These are phyloP conservation scores for Corythaixoides concolor DNA, from an alignment of 2,113 vertebrate genomes.

Conservation along the genomic window DNA sequence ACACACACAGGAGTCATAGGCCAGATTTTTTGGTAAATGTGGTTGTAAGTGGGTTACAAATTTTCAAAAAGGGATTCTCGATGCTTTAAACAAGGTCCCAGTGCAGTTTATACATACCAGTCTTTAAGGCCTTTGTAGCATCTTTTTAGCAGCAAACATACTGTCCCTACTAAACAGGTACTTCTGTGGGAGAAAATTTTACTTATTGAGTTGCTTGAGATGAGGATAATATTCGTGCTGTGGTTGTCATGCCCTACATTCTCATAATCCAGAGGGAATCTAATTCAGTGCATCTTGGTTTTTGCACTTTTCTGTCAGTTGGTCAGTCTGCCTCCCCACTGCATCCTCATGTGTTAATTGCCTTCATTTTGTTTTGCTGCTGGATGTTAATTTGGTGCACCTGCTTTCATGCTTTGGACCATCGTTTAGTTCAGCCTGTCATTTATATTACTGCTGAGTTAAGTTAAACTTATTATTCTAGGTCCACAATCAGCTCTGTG, in stretches of 20 bases:
- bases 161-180: accelerated
- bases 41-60: background rate
- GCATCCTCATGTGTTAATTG: background rate
- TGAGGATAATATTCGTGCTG: background rate
- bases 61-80: background rate
- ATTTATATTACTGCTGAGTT: background rate
- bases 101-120: background rate
- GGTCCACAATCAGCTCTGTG: background rate
- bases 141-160: background rate
- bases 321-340: background rate
- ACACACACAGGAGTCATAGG: background rate
- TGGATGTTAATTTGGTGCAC: background rate
- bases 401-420: background rate
- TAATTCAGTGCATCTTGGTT: background rate
- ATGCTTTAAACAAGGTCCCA: background rate
- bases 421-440: background rate
- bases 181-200: background rate
- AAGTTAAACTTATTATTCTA: background rate
- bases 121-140: background rate
- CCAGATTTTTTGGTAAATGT: background rate
- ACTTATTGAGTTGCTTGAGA: background rate
- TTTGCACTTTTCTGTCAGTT: background rate
- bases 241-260: background rate
- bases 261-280: background rate
- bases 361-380: background rate